Percentiles rank a stretch among this genome's conserved stretches.
Conservation (phyloP, 2,888 invertebrate genomes). For the Achlya flavicornis region DNA sequence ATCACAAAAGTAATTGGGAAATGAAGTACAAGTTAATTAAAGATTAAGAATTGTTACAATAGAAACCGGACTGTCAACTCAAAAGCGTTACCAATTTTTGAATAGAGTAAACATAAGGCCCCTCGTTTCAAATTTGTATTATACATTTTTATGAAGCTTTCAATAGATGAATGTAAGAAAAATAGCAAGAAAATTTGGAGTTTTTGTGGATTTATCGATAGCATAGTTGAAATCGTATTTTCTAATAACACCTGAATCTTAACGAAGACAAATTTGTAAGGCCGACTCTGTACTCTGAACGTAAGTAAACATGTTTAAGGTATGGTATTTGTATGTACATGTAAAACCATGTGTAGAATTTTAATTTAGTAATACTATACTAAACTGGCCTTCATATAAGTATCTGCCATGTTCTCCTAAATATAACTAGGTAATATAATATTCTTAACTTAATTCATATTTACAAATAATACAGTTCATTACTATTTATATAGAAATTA, state of each 20-base stretch:
- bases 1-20: not conserved
- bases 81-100: not conserved
- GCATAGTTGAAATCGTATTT: not conserved
- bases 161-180: no score
- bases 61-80: not conserved
- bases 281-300: conserved; percentile 62
- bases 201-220: not conserved
- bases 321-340: conserved; percentile 77
- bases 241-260: not conserved
- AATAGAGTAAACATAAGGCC: not conserved
- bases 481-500: conserved; percentile 82
- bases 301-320: conserved; percentile 47
- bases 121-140: not conserved
- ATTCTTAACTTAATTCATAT: conserved; percentile 85
- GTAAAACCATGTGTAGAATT: conserved; percentile 83
- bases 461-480: conserved; percentile 86
- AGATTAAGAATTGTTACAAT: not conserved
- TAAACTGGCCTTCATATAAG: conserved; percentile 89
- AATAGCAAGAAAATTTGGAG: no score
- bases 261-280: conserved; percentile 12
- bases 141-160: no score
- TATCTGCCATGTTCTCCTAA: conserved; percentile 86
- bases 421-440: conserved; percentile 85
- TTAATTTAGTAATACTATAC: conserved; percentile 87
- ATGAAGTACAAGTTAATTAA: not conserved